Evolutionary conservation across 2,888 invertebrate genomes (phyloP).

Genomic region (Metacarcinus magister): DNA sequence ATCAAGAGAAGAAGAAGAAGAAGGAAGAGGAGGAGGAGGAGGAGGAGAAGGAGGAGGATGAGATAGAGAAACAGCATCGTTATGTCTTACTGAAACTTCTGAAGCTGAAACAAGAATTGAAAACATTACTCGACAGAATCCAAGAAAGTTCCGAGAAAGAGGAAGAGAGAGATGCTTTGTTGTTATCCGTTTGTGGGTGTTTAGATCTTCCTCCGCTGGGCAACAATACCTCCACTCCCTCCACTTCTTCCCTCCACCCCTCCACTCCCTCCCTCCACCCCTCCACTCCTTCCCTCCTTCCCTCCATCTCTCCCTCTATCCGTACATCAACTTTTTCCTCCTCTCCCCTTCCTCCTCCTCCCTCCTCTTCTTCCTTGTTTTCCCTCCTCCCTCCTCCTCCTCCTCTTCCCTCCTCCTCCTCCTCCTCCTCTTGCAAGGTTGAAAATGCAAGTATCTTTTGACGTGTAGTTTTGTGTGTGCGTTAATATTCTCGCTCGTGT

Average conservation of each 20-base stretch:
- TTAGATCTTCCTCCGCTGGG: neutral
- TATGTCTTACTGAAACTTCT: neutral
- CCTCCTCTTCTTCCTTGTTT: neutral
- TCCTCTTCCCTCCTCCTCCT: constrained; percentile 13
- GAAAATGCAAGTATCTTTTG: neutral
- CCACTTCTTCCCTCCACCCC: neutral
- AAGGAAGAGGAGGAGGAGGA: neutral
- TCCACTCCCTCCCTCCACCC: neutral
- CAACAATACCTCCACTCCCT: neutral
- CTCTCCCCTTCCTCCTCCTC: neutral
- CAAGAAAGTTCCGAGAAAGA: neutral
- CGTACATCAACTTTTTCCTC: neutral
- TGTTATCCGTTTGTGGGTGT: neutral
- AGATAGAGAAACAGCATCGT: neutral
- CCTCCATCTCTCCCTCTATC: neutral
- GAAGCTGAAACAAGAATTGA: neutral
- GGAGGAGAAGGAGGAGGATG: neutral
- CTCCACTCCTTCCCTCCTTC: neutral
- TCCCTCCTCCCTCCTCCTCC: neutral
- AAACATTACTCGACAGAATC: neutral
- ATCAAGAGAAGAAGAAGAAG: neutral
- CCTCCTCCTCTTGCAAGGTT: neutral
- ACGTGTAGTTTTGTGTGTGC: neutral
- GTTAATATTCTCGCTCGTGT: neutral
- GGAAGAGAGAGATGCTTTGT: neutral